Evolutionary conservation across 1,140 invertebrate species (phyloP).

Genomic region (Panagrolaimus sp.): DNA sequence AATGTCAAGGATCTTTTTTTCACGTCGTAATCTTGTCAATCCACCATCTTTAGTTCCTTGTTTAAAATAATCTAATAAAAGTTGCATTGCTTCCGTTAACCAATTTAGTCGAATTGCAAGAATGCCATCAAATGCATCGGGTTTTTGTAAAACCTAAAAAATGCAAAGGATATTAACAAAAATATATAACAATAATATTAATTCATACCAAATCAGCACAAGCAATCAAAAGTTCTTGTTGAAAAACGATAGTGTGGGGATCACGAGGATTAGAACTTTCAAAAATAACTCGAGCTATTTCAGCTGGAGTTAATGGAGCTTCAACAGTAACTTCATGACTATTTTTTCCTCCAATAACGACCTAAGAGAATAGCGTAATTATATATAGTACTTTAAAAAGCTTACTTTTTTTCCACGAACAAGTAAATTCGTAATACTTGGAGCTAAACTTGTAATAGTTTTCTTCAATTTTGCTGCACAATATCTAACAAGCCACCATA

Average conservation of each 20-base stretch:
- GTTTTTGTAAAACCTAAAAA: constrained; percentile 89
- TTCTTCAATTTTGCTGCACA: constrained; percentile 84
- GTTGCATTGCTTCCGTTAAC: constrained; percentile 48
- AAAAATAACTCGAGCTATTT: constrained; percentile 59
- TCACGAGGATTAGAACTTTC: constrained; percentile 79
- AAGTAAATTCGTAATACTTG: constrained; percentile 89
- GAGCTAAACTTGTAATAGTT: constrained; percentile 92
- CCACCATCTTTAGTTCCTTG: background rate
- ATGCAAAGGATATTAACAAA: constrained; percentile 72
- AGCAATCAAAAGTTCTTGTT: constrained; percentile 76
- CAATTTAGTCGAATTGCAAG: constrained; percentile 51
- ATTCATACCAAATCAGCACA: constrained; percentile 74
- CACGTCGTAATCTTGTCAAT: constrained; percentile 3
- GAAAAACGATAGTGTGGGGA: constrained; percentile 87
- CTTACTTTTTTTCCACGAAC: constrained; percentile 89
- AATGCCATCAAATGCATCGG: constrained; percentile 61
- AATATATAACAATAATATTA: constrained; percentile 72
- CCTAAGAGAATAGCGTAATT: constrained; percentile 61
- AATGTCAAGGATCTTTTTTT: constrained; percentile 23
- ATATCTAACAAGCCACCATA: constrained; percentile 88
- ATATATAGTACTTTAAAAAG: constrained; percentile 19
- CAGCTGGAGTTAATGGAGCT: constrained; percentile 82
- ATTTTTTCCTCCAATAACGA: constrained; percentile 85
- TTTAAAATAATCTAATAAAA: constrained; percentile 43
- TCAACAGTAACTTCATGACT: constrained; percentile 89